A percentile compares a stretch with the other conserved stretches of the same genome.
phyloP scores from a whole-genome alignment of 2,113 vertebrate species.

The Thamnophis sirtalis region DNA sequence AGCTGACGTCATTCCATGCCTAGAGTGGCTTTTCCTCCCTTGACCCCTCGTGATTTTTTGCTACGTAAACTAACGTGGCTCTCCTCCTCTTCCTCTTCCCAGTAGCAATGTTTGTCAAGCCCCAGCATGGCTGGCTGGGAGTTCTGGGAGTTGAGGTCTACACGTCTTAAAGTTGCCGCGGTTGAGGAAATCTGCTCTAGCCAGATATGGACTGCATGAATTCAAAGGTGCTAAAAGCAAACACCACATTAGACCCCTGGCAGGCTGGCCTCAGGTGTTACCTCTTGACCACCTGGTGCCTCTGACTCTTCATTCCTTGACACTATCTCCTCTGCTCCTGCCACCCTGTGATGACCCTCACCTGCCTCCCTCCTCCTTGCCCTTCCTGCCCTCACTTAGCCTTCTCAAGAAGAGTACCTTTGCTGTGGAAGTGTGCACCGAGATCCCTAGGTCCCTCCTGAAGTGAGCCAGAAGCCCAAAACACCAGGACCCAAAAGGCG shows the following conservation, averaged over 20 bases:
- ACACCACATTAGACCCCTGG: neutral
- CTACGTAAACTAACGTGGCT: neutral
- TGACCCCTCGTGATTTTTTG: neutral
- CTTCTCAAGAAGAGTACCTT: slow-evolving; percentile 3
- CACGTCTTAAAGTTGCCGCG: neutral
- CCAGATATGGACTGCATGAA: neutral
- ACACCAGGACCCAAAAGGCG: neutral
- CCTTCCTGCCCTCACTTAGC: neutral
- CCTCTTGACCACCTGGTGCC: neutral
- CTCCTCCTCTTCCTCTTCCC: neutral
- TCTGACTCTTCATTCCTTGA: neutral
- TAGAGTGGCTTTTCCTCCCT: neutral
- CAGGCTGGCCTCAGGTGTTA: neutral
- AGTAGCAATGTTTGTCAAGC: neutral
- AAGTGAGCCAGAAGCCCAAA: neutral
- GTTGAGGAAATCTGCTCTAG: neutral
- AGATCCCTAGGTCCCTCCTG: neutral
- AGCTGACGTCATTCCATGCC: neutral
- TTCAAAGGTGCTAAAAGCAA: neutral
- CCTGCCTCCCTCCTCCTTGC: too few relatives aligned
- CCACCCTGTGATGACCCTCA: neutral
- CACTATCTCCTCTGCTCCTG: neutral
- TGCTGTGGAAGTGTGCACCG: neutral
- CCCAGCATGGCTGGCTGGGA: neutral
- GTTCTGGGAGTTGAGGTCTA: neutral